Percentiles rank a stretch among this genome's conserved stretches.
phyloP scores from a whole-genome alignment of 2,888 invertebrate species.

The Epicampocera succincta region DNA sequence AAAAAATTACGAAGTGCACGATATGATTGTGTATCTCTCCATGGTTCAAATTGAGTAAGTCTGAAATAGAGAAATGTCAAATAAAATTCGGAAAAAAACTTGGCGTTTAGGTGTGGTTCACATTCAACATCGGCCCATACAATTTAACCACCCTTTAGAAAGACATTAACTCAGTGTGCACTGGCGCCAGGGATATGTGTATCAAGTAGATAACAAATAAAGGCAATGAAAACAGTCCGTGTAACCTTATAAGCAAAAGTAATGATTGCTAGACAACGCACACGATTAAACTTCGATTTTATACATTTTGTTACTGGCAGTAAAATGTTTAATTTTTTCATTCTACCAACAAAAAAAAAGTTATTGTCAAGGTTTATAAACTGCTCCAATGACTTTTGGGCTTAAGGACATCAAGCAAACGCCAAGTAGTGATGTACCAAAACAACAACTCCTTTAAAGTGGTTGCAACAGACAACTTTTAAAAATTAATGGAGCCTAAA shows the following conservation, averaged over 20 bases:
- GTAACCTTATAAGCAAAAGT: conserved; percentile 63
- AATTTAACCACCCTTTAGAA: too few relatives aligned
- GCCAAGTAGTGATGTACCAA: conserved; percentile 2
- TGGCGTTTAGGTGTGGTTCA: too few relatives aligned
- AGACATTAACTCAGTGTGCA: conserved; percentile 55
- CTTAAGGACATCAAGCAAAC: conserved; percentile 34
- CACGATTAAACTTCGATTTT: neutral
- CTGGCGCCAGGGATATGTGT: conserved; percentile 56
- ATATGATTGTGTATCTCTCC: too few relatives aligned
- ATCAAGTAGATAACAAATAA: conserved; percentile 28
- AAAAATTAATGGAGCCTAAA: conserved; percentile 43
- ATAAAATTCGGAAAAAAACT: too few relatives aligned
- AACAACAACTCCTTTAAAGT: conserved; percentile 23
- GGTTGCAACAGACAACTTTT: conserved; percentile 12
- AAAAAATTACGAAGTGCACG: too few relatives aligned
- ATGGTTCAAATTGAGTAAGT: too few relatives aligned
- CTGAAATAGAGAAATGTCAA: too few relatives aligned
- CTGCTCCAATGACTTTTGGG: conserved; percentile 61
- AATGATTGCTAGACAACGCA: conserved; percentile 21
- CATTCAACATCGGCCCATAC: too few relatives aligned
- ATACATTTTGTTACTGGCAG: neutral
- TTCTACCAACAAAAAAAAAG: conserved; percentile 22
- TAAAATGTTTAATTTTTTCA: conserved; percentile 10
- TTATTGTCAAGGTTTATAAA: conserved; percentile 64
- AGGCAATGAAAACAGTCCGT: conserved; percentile 17